A percentile compares a stretch with the other conserved stretches of the same genome.
phyloP scores from a whole-genome alignment of 2,888 invertebrate genomes.

The Sinopyrophorus schimmeli region DNA sequence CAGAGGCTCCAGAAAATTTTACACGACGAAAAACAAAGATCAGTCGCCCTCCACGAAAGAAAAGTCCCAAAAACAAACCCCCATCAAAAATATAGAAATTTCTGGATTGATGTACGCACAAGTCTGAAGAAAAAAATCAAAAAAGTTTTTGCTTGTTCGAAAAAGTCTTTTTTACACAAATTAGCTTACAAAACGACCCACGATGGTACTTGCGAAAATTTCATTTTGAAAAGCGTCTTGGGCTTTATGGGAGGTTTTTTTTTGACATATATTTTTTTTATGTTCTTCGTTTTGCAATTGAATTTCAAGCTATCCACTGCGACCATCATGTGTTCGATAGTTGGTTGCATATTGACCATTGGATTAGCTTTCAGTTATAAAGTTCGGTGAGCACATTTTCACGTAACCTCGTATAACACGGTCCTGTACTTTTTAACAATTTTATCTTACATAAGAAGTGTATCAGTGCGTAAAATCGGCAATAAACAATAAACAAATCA shows the following conservation, averaged over 20 bases:
- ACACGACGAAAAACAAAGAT: constrained; percentile 62
- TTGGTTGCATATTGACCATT: constrained; percentile 66
- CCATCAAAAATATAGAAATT: constrained; percentile 58
- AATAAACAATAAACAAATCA: no score
- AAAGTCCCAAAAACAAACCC: no score
- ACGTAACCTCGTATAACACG: no score
- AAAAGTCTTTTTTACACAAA: constrained; percentile 48
- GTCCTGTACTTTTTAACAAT: no score
- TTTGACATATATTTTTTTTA: constrained; percentile 67
- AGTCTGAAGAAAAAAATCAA: constrained; percentile 52
- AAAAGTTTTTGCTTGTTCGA: constrained; percentile 42
- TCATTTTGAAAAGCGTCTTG: constrained; percentile 63
- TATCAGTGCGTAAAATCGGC: no score
- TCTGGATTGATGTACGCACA: constrained; percentile 53
- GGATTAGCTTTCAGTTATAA: constrained; percentile 68
- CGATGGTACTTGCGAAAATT: constrained; percentile 64
- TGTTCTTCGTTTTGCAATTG: constrained; percentile 69
- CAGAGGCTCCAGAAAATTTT: constrained; percentile 58
- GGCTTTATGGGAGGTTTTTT: constrained; percentile 69
- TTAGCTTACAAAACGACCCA: constrained; percentile 54
- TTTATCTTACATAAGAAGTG: no score
- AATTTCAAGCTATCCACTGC: constrained; percentile 64
- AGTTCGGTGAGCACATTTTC: constrained; percentile 57
- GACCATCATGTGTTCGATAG: constrained; percentile 63
- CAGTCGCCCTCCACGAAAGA: no score